Conservation (phyloP, 2,113 vertebrate genomes). For the Sylvilagus bachmani region DNA sequence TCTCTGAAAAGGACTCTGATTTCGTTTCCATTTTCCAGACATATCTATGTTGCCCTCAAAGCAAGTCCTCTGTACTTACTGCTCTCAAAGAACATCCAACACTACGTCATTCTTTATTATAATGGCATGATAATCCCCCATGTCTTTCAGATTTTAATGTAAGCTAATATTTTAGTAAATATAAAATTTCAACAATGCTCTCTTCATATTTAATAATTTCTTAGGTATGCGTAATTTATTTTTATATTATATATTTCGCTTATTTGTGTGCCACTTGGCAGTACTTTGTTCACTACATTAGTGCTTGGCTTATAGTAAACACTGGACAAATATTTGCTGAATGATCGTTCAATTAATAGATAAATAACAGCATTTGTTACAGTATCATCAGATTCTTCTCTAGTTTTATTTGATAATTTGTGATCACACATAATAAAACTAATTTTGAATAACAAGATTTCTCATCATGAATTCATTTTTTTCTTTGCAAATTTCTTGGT, state of each 20-base stretch:
- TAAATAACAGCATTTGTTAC: not conserved
- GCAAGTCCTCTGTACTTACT: not conserved
- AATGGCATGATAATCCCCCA: not conserved
- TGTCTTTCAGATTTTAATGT: not conserved
- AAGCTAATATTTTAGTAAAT: no score
- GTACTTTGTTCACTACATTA: not conserved
- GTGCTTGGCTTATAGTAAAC: no score
- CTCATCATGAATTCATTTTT: not conserved
- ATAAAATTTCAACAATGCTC: not conserved
- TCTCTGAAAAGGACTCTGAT: not conserved
- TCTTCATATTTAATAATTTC: not conserved
- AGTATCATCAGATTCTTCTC: not conserved
- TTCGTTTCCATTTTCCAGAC: not conserved
- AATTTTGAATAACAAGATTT: not conserved
- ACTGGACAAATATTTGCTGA: not conserved
- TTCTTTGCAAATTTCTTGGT: slow-evolving; percentile 1
- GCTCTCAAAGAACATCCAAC: not conserved
- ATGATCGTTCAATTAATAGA: slow-evolving; percentile 6
- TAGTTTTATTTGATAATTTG: slow-evolving; percentile 44
- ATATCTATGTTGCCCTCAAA: not conserved
- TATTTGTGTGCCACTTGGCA: not conserved
- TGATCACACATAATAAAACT: not conserved
- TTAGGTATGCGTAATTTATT: not conserved
- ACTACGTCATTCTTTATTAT: not conserved
- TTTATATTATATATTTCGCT: not conserved